Evolutionary conservation across 1,140 invertebrate species (phyloP), one percentile per base, ranked within the genome.

Genomic region (Platyscapa corneri): DNA sequence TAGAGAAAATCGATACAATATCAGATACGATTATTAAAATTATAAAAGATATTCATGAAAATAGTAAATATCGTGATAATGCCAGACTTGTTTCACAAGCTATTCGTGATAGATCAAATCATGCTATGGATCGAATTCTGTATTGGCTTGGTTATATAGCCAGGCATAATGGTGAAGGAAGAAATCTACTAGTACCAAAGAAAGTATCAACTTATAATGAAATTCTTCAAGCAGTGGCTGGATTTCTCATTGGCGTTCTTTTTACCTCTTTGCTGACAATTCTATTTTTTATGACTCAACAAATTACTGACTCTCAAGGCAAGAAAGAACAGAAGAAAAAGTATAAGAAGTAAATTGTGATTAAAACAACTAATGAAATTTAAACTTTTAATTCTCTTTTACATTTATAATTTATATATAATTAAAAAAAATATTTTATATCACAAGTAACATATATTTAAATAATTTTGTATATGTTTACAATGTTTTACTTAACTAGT

Each of bases 81-180:
- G 92, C 90, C 0, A 88, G 92, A 65, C 89, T 88, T 53, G 88
- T 90, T 8, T 93, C 92, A 0, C n/a, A 90, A 32, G 90, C 90
- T 0, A 90, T 93, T 53, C 91, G 93, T 16, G 92, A 93, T 18
- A 88, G 90, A 87, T 87, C 90, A 78, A 90, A 91, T 87, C 92
- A 92, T 14, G 89, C 92, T 0, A 89, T 91, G 77, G 93, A 93
- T 81, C 89, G 90, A 27, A 86, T 93, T 23, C 49, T 90, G 18
- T 92, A 92, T 64, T 93, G 92, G 92, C 86, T 93, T 1, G 84
- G 89, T 56, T 93, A 92, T 39, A 65, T 89, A 12, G 92, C 89
- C 0, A 89, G 91, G 77, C 89, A 90, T 6, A 90, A 89, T 81
- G 89, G 87, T 32, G 88, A 90, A 81, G 60, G 81, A 34, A 85